A percentile compares a stretch with the other conserved stretches of the same genome.
These are phyloP conservation scores for Hemicordylus capensis DNA, from an alignment of 2,113 vertebrate genomes.

Conservation along the genomic window DNA sequence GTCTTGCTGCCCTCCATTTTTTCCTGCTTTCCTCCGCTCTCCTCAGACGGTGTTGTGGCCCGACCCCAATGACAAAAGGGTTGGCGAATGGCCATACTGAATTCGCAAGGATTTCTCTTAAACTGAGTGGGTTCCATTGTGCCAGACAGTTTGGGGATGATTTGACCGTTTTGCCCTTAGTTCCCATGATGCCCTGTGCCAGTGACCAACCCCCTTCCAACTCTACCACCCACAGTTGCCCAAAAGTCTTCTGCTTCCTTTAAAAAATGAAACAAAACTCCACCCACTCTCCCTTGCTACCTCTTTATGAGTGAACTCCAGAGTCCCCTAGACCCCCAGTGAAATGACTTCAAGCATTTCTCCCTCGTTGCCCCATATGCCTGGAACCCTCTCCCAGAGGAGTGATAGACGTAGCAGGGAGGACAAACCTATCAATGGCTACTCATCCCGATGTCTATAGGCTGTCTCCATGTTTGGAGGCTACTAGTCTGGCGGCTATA, in stretches of 20 bases:
- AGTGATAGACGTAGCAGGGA: too few species aligned
- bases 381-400: not conserved
- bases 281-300: too few species aligned
- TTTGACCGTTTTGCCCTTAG: rapidly evolving
- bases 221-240: not conserved
- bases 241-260: too few species aligned
- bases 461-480: too few species aligned
- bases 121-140: not conserved
- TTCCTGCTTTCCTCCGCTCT: not conserved
- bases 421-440: too few species aligned
- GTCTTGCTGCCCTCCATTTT: slow-evolving; percentile 41
- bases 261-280: too few species aligned
- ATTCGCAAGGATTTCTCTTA: not conserved
- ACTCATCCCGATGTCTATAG: too few species aligned
- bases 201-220: not conserved
- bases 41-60: rapidly evolving
- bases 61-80: not conserved
- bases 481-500: too few species aligned
- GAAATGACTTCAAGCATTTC: not conserved
- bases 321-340: not conserved
- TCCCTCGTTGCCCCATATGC: too few species aligned
- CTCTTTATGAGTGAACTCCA: too few species aligned
- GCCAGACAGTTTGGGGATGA: too few species aligned
- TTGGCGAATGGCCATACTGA: rapidly evolving
- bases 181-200: rapidly evolving